phyloP scores from a whole-genome alignment of 2,888 invertebrate genomes.

The Podabrus alpinus region DNA sequence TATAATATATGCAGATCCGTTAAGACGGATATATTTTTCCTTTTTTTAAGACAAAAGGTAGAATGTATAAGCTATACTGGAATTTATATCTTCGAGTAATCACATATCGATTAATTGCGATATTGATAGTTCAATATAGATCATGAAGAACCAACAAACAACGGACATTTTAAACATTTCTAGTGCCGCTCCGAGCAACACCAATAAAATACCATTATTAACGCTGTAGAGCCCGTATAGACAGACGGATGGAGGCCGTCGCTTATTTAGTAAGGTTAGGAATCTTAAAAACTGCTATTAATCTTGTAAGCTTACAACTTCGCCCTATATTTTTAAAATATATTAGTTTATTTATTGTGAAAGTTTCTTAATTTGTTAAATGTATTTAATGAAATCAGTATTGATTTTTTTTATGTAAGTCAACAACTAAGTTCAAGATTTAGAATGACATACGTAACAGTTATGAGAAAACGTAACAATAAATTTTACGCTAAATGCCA shows the following conservation, averaged over 20 bases:
- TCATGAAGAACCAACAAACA: no score
- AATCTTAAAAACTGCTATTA: neutral
- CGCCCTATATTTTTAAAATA: neutral
- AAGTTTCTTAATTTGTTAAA: neutral
- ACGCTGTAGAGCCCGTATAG: neutral
- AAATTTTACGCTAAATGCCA: conserved; percentile 8
- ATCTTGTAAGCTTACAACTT: neutral
- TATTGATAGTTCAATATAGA: no score
- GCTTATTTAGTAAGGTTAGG: neutral
- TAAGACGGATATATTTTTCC: no score
- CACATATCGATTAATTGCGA: no score
- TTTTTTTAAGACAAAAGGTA: no score
- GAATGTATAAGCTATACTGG: no score
- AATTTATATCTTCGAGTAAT: no score
- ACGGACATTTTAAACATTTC: no score
- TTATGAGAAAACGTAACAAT: conserved; percentile 7
- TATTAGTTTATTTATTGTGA: neutral
- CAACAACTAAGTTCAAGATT: conserved; percentile 1
- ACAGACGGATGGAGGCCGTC: neutral
- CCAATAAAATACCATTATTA: no score
- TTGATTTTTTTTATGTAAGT: neutral
- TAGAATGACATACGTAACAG: conserved; percentile 5
- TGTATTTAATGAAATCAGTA: neutral
- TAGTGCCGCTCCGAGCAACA: no score
- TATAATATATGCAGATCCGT: no score